Evolutionary conservation across 2,888 invertebrate genomes (phyloP).

Genomic region (Tipula lateralis): DNA sequence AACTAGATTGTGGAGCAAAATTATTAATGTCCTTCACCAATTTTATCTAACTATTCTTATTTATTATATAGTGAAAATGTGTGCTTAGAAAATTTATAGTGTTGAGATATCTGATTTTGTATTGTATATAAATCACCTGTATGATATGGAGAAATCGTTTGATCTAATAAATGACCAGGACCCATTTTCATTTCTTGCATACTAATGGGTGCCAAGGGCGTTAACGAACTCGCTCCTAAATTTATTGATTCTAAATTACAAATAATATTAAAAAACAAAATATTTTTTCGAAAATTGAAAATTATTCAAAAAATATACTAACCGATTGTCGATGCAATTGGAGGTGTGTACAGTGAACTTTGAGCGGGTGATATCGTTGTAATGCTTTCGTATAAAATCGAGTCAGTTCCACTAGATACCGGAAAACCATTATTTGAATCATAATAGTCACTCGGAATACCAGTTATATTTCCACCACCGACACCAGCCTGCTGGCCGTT

Average conservation of each 20-base stretch:
- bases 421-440: constrained; percentile 51
- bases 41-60: background rate
- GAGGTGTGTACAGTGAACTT: constrained; percentile 70
- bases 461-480: constrained; percentile 43
- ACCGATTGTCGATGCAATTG: constrained; percentile 66
- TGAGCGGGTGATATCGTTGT: constrained; percentile 70
- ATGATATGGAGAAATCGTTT: constrained; percentile 63
- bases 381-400: constrained; percentile 64
- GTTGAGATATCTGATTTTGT: background rate
- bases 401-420: constrained; percentile 49
- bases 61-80: background rate
- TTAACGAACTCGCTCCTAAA: constrained; percentile 59
- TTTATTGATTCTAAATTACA: constrained; percentile 30
- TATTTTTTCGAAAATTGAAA: background rate
- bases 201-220: constrained; percentile 67
- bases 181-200: constrained; percentile 72
- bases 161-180: constrained; percentile 57
- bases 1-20: background rate
- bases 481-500: constrained; percentile 40
- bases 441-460: constrained; percentile 49
- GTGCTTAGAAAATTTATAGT: background rate
- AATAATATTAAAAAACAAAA: too few species aligned
- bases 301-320: constrained; percentile 40
- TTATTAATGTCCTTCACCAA: background rate
- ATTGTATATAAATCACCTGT: constrained; percentile 52